Conservation (phyloP, 2,888 invertebrate genomes). For the Dynastes tityus region DNA sequence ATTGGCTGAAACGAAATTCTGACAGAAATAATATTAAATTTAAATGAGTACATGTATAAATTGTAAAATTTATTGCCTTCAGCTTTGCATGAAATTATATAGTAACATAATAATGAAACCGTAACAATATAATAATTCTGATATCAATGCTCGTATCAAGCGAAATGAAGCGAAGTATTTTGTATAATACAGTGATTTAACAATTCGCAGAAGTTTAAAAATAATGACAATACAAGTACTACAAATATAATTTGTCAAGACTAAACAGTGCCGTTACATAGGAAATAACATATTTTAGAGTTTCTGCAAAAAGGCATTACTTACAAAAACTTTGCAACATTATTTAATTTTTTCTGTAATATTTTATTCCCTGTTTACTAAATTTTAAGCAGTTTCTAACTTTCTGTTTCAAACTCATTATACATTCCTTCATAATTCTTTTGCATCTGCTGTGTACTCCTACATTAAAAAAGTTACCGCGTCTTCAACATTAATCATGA, state of each 20-base stretch:
- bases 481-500: conserved; percentile 32
- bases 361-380: conserved; percentile 14
- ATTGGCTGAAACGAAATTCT: too few species aligned
- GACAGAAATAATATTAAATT: too few species aligned
- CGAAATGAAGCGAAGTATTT: too few species aligned
- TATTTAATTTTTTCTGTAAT: conserved; percentile 20
- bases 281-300: too few species aligned
- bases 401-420: conserved; percentile 39
- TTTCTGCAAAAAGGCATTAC: neutral
- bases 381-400: conserved; percentile 29
- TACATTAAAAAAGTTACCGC: conserved; percentile 19
- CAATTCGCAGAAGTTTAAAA: too few species aligned
- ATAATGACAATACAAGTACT: too few species aligned
- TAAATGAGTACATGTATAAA: neutral
- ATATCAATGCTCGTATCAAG: too few species aligned
- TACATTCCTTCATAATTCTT: conserved; percentile 34
- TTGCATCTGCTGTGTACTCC: conserved; percentile 26
- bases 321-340: conserved; percentile 12
- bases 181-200: too few species aligned
- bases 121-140: too few species aligned
- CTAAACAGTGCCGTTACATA: too few species aligned
- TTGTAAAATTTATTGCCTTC: neutral
- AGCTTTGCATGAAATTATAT: neutral
- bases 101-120: neutral
- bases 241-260: too few species aligned